Conservation (phyloP, 2,113 vertebrate species). For the Manacus vitellinus region DNA sequence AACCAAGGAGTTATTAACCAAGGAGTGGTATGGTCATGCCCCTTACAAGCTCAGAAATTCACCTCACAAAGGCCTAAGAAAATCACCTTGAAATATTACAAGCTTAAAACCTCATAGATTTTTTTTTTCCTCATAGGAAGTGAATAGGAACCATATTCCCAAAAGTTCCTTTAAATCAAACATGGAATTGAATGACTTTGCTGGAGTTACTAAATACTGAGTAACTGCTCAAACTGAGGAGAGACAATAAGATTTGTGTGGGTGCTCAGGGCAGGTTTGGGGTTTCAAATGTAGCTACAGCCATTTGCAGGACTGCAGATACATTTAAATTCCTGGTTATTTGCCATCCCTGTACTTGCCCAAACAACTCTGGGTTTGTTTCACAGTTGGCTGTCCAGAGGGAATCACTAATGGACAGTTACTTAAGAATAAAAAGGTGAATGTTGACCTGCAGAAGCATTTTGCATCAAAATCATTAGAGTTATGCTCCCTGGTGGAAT, state of each 20-base stretch:
- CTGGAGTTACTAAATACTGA: neutral
- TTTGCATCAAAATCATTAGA: neutral
- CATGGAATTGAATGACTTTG: neutral
- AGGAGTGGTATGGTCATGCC: too few species aligned
- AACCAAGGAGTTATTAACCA: neutral
- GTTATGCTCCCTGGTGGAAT: conserved; percentile 23
- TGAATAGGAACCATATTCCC: neutral
- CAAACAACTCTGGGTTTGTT: neutral
- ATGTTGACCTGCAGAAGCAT: neutral
- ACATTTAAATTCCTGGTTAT: fast-evolving
- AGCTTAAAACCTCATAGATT: neutral
- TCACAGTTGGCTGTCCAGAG: neutral
- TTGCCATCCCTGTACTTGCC: neutral
- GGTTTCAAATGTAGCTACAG: neutral
- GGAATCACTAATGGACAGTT: neutral
- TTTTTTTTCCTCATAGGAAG: neutral
- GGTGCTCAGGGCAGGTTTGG: neutral
- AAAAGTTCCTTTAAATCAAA: neutral
- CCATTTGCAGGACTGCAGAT: neutral
- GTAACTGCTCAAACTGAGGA: neutral
- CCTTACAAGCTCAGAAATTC: fast-evolving
- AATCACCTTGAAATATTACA: neutral
- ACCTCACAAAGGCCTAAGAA: neutral
- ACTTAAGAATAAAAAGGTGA: neutral
- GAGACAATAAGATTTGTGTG: neutral